phyloP scores from a whole-genome alignment of 2,113 vertebrate species.

The Dipodomys ordii region DNA sequence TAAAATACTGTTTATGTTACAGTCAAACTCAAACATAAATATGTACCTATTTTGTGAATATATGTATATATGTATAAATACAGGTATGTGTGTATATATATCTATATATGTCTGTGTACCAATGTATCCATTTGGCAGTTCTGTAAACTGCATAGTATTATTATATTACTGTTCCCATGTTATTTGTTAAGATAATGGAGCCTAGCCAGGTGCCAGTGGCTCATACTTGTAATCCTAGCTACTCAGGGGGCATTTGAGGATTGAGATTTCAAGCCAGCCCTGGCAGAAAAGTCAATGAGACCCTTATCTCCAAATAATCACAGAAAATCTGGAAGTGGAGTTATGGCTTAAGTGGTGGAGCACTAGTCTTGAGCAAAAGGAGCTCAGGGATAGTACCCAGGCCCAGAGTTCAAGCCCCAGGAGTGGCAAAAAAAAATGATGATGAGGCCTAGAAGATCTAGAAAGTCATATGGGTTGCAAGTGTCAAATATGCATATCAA shows the following conservation, averaged over 20 bases:
- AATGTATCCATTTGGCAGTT: not conserved
- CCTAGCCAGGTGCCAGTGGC: not conserved
- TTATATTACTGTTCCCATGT: not conserved
- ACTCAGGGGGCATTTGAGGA: too few relatives aligned
- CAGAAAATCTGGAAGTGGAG: too few relatives aligned
- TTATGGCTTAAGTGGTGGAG: too few relatives aligned
- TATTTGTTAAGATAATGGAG: slow-evolving; percentile 10
- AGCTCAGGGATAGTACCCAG: too few relatives aligned
- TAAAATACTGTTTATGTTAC: not conserved
- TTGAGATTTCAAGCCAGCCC: too few relatives aligned
- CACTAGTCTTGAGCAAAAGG: too few relatives aligned
- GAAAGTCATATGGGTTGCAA: not conserved
- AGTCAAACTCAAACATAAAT: not conserved
- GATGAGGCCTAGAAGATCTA: slow-evolving; percentile 25
- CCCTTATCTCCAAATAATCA: too few relatives aligned
- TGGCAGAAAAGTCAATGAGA: too few relatives aligned
- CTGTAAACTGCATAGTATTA: not conserved
- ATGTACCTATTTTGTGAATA: not conserved
- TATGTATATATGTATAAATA: not conserved
- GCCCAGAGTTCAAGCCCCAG: too few relatives aligned
- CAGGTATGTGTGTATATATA: not conserved
- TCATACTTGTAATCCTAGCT: too few relatives aligned
- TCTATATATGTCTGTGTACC: not conserved
- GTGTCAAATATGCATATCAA: not conserved
- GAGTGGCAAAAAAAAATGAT: not conserved